Conservation (phyloP, 2,888 invertebrate species). For the Leptopilina syphax region DNA sequence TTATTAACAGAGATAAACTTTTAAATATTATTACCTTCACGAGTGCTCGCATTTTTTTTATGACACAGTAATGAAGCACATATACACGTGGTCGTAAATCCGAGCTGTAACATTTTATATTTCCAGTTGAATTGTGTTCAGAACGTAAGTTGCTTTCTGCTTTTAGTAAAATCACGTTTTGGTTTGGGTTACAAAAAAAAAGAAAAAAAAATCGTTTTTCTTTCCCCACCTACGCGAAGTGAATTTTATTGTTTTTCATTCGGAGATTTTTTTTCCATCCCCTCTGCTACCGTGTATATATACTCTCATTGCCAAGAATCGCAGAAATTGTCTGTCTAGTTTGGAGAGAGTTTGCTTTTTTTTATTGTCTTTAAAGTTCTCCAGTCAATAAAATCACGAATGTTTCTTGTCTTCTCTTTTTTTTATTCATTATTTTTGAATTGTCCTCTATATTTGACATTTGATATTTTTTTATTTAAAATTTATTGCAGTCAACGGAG, state of each 20-base stretch:
- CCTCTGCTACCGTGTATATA: too few species aligned
- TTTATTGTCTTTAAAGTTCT: constrained; percentile 5
- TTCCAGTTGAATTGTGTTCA: constrained; percentile 32
- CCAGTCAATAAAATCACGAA: constrained; percentile 1
- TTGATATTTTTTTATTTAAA: not conserved
- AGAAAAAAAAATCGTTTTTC: constrained; percentile 11
- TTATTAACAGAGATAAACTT: constrained; percentile 21
- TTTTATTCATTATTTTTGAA: too few species aligned
- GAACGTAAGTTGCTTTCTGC: constrained; percentile 34
- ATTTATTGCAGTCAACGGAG: not conserved
- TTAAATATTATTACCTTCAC: constrained; percentile 34
- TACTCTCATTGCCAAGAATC: constrained; percentile 7
- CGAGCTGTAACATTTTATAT: constrained; percentile 34
- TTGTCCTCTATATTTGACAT: too few species aligned
- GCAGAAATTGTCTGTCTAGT: constrained; percentile 7
- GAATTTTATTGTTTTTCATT: constrained; percentile 26
- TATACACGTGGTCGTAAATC: constrained; percentile 32
- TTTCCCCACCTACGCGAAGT: not conserved
- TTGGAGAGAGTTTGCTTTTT: not conserved
- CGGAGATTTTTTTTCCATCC: not conserved
- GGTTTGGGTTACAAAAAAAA: too few species aligned
- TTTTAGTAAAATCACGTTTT: constrained; percentile 37
- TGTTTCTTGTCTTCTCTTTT: too few species aligned
- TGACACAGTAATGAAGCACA: constrained; percentile 34
- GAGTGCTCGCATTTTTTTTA: constrained; percentile 29